Evolutionary conservation across 2,797 vertebrate species (phyloP), one percentile per base, ranked within the genome.

Genomic region (Scolopax rusticola): DNA sequence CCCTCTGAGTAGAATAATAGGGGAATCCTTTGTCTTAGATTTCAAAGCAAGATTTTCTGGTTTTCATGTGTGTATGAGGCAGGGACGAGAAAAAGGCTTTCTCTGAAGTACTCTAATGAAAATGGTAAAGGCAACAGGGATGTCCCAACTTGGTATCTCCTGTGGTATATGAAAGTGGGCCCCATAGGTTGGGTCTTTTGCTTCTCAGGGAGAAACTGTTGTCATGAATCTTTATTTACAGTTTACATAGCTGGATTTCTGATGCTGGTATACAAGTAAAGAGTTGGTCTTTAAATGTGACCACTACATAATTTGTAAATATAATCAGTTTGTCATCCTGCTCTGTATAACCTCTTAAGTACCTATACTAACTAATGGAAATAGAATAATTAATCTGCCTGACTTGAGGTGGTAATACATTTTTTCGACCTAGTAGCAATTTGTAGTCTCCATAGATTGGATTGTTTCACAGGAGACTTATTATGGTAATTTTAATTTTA

Each of bases 401-500:
- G 88, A 93, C 79, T 87, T 89, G 96, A 95, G 79, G 41, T 93
- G 61, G 17, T 94, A 95, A 96, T 95, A n/a, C 12, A 36, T 95
- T 96, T 69, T 93, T 90, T 75, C 60, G 93, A 38, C 47, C 89
- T 93, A 59, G 61, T 48, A 81, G 40, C 92, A 77, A 73, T 96
- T 89, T 56, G 6, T 93, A 92, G 65, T 79, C 80, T 87, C 60
- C 90, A 83, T 64, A 92, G 64, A 67, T 96, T 94, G 25, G 80
- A 95, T 96, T 97, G 89, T 96, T 97, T 97, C 96, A 87, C 92
- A 87, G 90, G 76, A 90, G 48, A 96, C 96, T 97, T 95, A 95
- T 94, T 96, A 95, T 95, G 90, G 89, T 97, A 95, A 95, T 97
- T 96, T 97, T 96, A 97, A 97, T 97, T 97, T 93, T 95, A 77